Evolutionary conservation across 2,113 vertebrate genomes (phyloP).

Genomic region (Myiozetetes cayanensis): DNA sequence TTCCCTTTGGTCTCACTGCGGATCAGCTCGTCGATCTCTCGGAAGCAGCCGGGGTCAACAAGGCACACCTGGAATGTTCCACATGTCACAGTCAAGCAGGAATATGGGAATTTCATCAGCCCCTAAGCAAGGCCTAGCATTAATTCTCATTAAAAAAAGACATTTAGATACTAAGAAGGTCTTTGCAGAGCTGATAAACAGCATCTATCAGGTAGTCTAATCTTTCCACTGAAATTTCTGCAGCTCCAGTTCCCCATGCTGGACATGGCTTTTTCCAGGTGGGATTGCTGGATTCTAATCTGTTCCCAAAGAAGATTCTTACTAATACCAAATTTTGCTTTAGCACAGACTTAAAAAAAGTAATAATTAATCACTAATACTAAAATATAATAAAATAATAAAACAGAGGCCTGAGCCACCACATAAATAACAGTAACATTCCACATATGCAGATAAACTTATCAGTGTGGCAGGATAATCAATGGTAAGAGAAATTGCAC

Average conservation of each 20-base stretch:
- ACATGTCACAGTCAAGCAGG: neutral
- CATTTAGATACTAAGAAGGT: neutral
- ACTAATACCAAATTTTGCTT: neutral
- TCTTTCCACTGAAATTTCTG: neutral
- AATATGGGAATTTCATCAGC: neutral
- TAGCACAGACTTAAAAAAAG: neutral
- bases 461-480: neutral
- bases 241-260: neutral
- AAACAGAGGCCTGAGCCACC: neutral
- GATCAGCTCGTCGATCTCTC: conserved; percentile 95
- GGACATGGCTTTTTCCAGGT: neutral
- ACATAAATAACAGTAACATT: neutral
- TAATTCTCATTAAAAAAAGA: neutral
- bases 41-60: conserved; percentile 94
- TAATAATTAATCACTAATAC: neutral
- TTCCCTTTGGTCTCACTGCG: conserved; percentile 92
- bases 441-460: neutral
- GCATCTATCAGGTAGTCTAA: neutral
- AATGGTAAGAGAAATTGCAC: neutral
- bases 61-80: conserved; percentile 84
- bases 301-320: neutral
- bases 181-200: neutral
- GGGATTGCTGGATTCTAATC: neutral
- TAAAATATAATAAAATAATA: neutral
- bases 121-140: neutral